phyloP scores from a whole-genome alignment of 2,797 vertebrate species.

The Ctenochaetus hawaiiensis region DNA sequence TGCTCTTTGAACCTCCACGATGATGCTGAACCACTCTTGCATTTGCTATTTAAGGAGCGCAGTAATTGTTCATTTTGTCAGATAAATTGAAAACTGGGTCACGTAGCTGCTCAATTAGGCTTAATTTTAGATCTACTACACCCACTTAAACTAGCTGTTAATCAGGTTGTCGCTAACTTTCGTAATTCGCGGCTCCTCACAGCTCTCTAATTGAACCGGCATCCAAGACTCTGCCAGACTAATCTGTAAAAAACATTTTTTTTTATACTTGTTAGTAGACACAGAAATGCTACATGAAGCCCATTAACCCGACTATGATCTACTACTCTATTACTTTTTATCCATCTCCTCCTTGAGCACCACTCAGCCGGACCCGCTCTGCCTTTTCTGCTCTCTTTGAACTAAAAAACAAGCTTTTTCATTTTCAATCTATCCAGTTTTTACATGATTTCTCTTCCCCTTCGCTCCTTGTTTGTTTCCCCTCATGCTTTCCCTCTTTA shows the following conservation, averaged over 20 bases:
- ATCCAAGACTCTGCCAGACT: neutral
- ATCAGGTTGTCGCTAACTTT: conserved; percentile 58
- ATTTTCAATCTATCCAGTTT: conserved; percentile 16
- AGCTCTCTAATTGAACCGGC: conserved; percentile 27
- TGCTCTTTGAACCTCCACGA: too few relatives aligned
- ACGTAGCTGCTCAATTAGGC: conserved; percentile 56
- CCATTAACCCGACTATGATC: neutral
- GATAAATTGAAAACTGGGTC: conserved; percentile 46
- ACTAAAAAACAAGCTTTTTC: neutral
- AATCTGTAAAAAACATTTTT: neutral
- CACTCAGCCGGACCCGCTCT: neutral
- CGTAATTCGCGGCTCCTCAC: neutral
- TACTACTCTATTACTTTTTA: neutral
- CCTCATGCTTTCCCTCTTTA: neutral
- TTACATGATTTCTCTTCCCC: neutral
- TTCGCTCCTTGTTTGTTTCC: neutral
- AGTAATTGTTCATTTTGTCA: too few relatives aligned
- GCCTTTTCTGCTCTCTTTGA: conserved; percentile 4
- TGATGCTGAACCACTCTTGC: too few relatives aligned
- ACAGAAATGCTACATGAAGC: neutral
- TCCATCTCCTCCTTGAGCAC: neutral
- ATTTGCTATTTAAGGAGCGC: too few relatives aligned
- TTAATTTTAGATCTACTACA: conserved; percentile 63
- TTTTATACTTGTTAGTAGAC: neutral
- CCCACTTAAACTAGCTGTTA: conserved; percentile 58